A percentile compares a stretch with the other conserved stretches of the same genome.
These are phyloP conservation scores for Ivindomyrus marchei DNA, from an alignment of 2,113 vertebrate species.

Conservation along the genomic window DNA sequence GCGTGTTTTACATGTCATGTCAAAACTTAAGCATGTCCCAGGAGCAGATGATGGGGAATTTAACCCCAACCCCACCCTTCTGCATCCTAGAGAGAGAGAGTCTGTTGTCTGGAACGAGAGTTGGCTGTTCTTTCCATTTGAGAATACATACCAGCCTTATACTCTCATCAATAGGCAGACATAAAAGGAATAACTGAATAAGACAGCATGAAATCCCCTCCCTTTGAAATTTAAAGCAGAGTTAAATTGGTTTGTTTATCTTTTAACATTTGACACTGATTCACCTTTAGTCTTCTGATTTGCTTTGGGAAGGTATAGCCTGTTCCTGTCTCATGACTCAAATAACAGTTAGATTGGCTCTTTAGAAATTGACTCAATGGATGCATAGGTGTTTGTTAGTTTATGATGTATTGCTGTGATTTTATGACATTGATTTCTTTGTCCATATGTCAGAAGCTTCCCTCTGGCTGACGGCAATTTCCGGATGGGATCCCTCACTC, in stretches of 20 bases:
- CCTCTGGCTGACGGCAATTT: constrained; percentile 61
- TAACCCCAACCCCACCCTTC: background rate
- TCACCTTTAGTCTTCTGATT: background rate
- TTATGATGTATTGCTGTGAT: background rate
- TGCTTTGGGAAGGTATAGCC: background rate
- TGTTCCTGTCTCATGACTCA: background rate
- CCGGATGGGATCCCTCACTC: constrained; percentile 62
- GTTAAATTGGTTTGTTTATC: background rate
- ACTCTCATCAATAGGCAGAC: background rate
- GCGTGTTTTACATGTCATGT: background rate
- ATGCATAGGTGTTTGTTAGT: background rate
- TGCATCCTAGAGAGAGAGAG: background rate
- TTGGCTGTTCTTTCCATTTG: background rate
- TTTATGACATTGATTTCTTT: background rate
- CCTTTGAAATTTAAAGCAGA: constrained; percentile 2
- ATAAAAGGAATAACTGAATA: background rate
- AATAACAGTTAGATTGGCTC: background rate
- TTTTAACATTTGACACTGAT: background rate
- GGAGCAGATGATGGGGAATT: background rate
- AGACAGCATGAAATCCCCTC: background rate
- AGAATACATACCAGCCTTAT: background rate
- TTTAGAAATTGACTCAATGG: background rate
- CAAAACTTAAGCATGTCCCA: background rate
- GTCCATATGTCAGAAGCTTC: constrained; percentile 53
- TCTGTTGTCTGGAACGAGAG: background rate